Evolutionary conservation across 2,888 invertebrate species (phyloP).

Genomic region (Allolobophora icterica): DNA sequence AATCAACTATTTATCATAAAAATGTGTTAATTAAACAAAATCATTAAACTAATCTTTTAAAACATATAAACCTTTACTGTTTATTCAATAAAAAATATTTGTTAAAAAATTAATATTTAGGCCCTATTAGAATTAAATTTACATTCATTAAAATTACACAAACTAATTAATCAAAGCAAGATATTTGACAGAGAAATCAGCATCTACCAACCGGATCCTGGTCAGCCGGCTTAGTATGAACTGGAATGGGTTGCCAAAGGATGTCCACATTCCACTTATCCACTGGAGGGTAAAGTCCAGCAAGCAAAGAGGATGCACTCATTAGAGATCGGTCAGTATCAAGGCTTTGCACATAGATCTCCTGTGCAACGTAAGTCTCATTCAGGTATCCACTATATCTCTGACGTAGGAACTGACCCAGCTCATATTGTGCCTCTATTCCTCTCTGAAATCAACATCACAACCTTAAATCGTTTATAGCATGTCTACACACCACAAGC

Average conservation of each 20-base stretch:
- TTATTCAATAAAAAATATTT: too few species aligned
- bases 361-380: background rate
- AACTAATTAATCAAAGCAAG: background rate
- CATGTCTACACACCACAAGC: background rate
- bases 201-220: conserved; percentile 1
- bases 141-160: background rate
- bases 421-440: conserved; percentile 5
- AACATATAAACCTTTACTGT: too few species aligned
- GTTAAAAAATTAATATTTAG: too few species aligned
- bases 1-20: background rate
- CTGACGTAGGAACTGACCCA: conserved; percentile 20
- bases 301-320: conserved; percentile 13
- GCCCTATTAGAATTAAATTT: too few species aligned
- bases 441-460: background rate
- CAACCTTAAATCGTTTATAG: background rate
- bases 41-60: background rate
- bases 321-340: conserved; percentile 7
- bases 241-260: conserved; percentile 20
- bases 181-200: background rate
- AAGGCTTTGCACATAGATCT: conserved; percentile 22
- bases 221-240: background rate
- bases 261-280: background rate
- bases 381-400: conserved; percentile 11
- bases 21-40: background rate
- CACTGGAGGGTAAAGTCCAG: background rate